Conservation (phyloP, 2,113 vertebrate genomes). For the Tragelaphus strepsiceros region DNA sequence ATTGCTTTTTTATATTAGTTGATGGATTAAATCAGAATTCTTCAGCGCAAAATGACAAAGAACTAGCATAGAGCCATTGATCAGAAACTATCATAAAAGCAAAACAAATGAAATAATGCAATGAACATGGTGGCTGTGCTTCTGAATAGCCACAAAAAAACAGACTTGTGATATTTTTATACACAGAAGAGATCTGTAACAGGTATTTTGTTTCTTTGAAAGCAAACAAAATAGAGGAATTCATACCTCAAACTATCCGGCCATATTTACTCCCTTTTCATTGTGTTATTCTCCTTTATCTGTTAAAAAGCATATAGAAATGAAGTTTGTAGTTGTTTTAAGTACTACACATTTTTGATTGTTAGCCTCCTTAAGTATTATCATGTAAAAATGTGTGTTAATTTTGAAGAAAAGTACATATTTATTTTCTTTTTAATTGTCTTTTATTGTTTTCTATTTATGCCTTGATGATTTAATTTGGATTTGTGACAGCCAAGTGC, state of each 20-base stretch:
- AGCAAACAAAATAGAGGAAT: constrained; percentile 77
- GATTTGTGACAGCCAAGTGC: constrained; percentile 79
- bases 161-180: constrained; percentile 84
- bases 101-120: constrained; percentile 10
- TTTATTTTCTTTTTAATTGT: constrained; percentile 80
- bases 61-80: constrained; percentile 80
- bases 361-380: constrained; percentile 74
- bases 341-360: constrained; percentile 71
- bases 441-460: constrained; percentile 81
- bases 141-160: constrained; percentile 73
- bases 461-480: constrained; percentile 77
- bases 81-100: constrained; percentile 62
- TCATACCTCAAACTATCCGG: constrained; percentile 81
- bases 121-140: constrained; percentile 69
- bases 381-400: constrained; percentile 78
- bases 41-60: constrained; percentile 72
- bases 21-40: constrained; percentile 75
- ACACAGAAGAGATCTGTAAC: constrained; percentile 80
- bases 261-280: constrained; percentile 81
- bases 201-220: constrained; percentile 85
- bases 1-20: constrained; percentile 71
- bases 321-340: constrained; percentile 74
- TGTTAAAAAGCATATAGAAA: constrained; percentile 73
- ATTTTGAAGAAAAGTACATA: constrained; percentile 75
- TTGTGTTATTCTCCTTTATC: constrained; percentile 75